Evolutionary conservation across 2,113 vertebrate species (phyloP).

Genomic region (Neomonachus schauinslandi): DNA sequence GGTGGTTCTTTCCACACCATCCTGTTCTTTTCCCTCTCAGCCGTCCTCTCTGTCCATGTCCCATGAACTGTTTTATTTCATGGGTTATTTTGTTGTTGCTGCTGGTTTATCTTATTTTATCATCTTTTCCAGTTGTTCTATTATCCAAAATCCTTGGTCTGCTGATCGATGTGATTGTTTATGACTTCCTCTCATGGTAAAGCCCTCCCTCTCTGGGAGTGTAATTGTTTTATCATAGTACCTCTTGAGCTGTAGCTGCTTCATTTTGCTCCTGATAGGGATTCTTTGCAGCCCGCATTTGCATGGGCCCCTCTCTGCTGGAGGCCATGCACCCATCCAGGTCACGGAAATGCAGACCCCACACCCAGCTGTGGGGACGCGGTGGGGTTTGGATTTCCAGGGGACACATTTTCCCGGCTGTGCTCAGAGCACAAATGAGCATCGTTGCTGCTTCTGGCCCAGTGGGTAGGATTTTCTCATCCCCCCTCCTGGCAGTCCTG

Average conservation of each 20-base stretch:
- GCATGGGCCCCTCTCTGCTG: background rate
- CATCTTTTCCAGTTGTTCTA: background rate
- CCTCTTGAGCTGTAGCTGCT: background rate
- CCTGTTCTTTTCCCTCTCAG: no score
- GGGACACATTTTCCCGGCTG: background rate
- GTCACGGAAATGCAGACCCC: no score
- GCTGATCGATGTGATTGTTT: background rate
- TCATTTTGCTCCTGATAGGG: background rate
- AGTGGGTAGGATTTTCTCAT: background rate
- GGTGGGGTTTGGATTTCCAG: background rate
- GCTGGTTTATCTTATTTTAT: background rate
- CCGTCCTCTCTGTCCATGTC: no score
- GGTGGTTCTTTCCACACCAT: background rate
- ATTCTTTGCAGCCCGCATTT: no score
- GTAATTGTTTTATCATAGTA: background rate
- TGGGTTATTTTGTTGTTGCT: background rate
- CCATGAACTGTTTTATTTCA: background rate
- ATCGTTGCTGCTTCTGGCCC: background rate
- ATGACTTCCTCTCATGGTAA: background rate
- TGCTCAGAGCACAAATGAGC: background rate
- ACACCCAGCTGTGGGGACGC: background rate
- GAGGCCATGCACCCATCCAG: background rate
- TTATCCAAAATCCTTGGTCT: background rate
- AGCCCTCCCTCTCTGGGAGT: background rate
- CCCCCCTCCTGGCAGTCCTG: background rate